Percentiles rank a stretch among this genome's conserved stretches.
These are phyloP conservation scores for Macrophya annulata DNA, from an alignment of 2,888 invertebrate genomes.

Conservation along the genomic window DNA sequence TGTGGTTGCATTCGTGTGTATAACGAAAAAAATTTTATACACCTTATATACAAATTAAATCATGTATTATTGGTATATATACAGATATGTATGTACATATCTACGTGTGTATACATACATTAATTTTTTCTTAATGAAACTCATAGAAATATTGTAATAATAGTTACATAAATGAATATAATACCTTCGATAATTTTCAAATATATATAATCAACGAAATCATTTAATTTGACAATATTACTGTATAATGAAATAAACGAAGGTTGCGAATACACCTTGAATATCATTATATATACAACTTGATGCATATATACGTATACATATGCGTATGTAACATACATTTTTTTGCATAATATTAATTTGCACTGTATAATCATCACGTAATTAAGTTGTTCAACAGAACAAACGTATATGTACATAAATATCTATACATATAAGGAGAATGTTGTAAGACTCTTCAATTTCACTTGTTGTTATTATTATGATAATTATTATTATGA, in stretches of 20 bases:
- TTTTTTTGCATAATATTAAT: neutral
- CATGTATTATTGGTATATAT: too few species aligned
- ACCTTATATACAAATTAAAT: slow-evolving; percentile 6
- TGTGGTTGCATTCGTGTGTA: neutral
- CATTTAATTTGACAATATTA: neutral
- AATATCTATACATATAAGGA: neutral
- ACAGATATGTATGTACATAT: too few species aligned
- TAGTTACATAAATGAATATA: neutral
- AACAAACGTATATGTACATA: neutral
- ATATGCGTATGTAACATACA: neutral
- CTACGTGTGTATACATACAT: too few species aligned
- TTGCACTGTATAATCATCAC: neutral
- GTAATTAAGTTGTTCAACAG: neutral
- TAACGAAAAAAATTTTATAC: neutral
- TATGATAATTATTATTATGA: neutral
- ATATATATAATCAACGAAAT: neutral
- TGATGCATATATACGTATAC: neutral
- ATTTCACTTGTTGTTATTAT: neutral
- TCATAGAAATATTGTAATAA: too few species aligned
- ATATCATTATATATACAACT: neutral
- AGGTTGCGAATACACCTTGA: neutral
- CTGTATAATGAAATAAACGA: neutral
- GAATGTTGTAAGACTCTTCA: neutral
- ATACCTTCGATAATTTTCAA: neutral
- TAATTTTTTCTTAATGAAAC: too few species aligned